Evolutionary conservation across 2,797 vertebrate species (phyloP).

Genomic region (Phataginus tetradactyla): DNA sequence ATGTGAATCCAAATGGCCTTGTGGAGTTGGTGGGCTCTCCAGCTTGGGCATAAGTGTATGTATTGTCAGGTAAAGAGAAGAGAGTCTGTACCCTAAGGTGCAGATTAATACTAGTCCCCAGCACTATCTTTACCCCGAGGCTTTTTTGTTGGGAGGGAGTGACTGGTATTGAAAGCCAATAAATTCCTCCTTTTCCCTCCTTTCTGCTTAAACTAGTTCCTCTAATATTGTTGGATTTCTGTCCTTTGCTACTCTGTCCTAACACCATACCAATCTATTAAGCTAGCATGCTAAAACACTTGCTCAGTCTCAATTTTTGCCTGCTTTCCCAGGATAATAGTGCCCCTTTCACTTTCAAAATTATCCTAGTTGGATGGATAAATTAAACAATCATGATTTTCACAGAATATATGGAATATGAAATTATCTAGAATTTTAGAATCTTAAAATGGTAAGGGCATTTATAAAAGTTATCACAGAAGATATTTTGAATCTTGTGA

Average conservation of each 20-base stretch:
- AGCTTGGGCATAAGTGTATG: background rate
- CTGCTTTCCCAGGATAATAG: background rate
- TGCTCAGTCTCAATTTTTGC: background rate
- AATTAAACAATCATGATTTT: background rate
- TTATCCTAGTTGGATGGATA: background rate
- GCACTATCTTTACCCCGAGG: rapidly evolving
- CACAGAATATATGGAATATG: background rate
- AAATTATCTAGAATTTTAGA: constrained; percentile 4
- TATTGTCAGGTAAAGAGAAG: background rate
- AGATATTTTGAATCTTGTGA: constrained; percentile 56
- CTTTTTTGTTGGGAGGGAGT: background rate
- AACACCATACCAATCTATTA: background rate
- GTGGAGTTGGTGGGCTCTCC: background rate
- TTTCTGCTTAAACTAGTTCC: background rate
- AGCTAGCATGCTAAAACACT: background rate
- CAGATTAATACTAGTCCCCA: background rate
- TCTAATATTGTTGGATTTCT: background rate
- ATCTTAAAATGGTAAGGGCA: background rate
- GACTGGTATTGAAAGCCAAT: background rate
- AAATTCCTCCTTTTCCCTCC: background rate
- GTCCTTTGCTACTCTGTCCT: background rate
- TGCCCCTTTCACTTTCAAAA: background rate
- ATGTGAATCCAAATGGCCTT: background rate
- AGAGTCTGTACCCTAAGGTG: background rate
- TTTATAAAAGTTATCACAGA: constrained; percentile 47